Base-by-base conservation (phyloP, 2,113 vertebrate genomes). In the Aphelocoma coerulescens region DNA sequence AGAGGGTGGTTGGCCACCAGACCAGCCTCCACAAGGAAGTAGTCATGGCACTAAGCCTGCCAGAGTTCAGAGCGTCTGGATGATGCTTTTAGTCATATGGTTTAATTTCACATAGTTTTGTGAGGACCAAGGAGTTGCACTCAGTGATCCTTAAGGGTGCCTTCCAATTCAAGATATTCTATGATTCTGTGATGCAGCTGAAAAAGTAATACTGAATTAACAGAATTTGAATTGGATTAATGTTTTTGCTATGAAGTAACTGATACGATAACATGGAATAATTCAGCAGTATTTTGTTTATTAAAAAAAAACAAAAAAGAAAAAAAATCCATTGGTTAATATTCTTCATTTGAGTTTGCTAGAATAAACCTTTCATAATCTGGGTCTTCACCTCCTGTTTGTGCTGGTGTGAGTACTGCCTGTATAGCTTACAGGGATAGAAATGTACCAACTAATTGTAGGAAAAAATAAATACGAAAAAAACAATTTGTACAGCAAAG, bases 1-100 rank as follows among this genome's bases (percentile, higher is more conserved):
- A 28, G 10, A 39, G 9, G 1, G 6, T 52, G 7, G 8, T 7
- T 0, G 1, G 33, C 10, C 17, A 52, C 22, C 28, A 44, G 15
- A 59, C 16, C 7, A 46, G 22, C 19, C 9, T 59, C 22, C 46
- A 14, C 14, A 74, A 22, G 13, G 59, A 51, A 66, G 3, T 19
- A 19, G 19, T n/a, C 23, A n/a, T 39, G 28, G 9, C 37, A 39
- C 12, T n/a, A 46, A 59, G 16, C 6, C 33, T 39, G 16, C 9
- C 33, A 61, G 61, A 74, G 44, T 30, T 59, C 49, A 35, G 16
- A 57, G 17, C 4, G 3, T 69, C n/a, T 75, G 41, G 28, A 41
- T 4, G 1, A 65, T 2, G 7, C 13, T 55, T 28, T 69, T 22
- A 54, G 35, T 84, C 11, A 21, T 14, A 44, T 10, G 20, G 5